Evolutionary conservation across 2,888 invertebrate genomes (phyloP).

Genomic region (Patella pellucida): DNA sequence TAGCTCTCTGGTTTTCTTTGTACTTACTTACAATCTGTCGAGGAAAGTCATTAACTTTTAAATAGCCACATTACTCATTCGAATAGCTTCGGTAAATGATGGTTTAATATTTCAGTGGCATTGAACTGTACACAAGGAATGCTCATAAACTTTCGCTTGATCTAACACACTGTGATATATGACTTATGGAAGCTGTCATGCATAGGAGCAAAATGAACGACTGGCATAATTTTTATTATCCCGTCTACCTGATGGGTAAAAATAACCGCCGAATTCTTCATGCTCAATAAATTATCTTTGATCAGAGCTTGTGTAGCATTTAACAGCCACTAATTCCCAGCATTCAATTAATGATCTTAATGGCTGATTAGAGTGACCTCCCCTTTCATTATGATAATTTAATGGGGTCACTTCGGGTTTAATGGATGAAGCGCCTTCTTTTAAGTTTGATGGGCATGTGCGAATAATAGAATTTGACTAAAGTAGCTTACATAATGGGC

Average conservation of each 20-base stretch:
- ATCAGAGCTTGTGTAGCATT: slow-evolving; percentile 7
- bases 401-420: slow-evolving; percentile 1
- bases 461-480: not conserved
- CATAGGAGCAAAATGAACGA: not conserved
- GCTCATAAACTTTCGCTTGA: slow-evolving; percentile 9
- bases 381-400: slow-evolving; percentile 10
- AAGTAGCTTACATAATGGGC: not conserved
- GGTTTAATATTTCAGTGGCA: not conserved
- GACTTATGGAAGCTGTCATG: slow-evolving; percentile 10
- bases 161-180: not conserved
- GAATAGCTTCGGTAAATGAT: not conserved
- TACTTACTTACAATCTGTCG: too few relatives aligned
- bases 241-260: not conserved
- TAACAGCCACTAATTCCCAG: slow-evolving; percentile 11
- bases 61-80: slow-evolving; percentile 11
- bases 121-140: slow-evolving; percentile 2
- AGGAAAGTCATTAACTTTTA: slow-evolving; percentile 3
- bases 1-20: too few relatives aligned
- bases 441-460: not conserved
- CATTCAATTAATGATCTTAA: slow-evolving; percentile 9
- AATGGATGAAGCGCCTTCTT: slow-evolving; percentile 6
- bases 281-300: slow-evolving; percentile 5
- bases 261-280: not conserved
- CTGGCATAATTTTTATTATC: not conserved
- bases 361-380: slow-evolving; percentile 11